Base-by-base conservation (phyloP, 2,797 vertebrate genomes). In the Schizopygopsis pylzovi region DNA sequence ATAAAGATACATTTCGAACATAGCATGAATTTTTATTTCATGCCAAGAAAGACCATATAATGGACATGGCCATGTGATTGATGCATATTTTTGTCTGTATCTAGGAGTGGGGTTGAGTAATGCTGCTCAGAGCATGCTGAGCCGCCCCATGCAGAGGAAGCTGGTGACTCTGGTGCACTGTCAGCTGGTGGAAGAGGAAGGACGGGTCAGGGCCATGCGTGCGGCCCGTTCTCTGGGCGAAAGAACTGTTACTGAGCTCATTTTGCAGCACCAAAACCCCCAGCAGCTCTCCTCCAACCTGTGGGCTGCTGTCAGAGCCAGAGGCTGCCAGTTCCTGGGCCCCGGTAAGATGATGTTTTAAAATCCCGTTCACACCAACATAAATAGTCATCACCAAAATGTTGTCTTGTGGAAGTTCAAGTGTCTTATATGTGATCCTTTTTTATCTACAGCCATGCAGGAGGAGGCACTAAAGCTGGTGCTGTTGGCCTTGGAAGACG, bases 91-190 rank as follows among this genome's bases (percentile, higher is more conserved):
- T 71, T 47, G 70, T 7, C 8, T 68, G 33, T 68, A 2, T 82
- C 89, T 72, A 98, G 98, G 98, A 92, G 97, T 99, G 87, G 98
- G 98, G 93, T 94, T 98, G 80, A 99, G 97, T 93, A 98, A 96
- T 92, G 97, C 97, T 0, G 96, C 97, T 77, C 98, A 99, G 94
- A 99, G 98, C 83, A 97, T 99, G 88, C 94, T 99, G 85, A 99
- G 98, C 91, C 96, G 98, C n/a, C 98, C 98, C 87, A 99, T 99
- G 98, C 98, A 99, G 93, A 97, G 98, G 92, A 99, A 99, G 88
- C 95, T 90, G 71, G 90, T 90, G 76, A 90, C 90, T 4, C 87
- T 90, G 81, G 98, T 99, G 77, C 98, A 99, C 90, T 99, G 98
- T 91, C 98, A 99, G 90, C 95, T 99, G 39, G 98, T 99, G 90